Base-by-base conservation (phyloP, 2,113 vertebrate genomes). In the Marcusenius ussheri region DNA sequence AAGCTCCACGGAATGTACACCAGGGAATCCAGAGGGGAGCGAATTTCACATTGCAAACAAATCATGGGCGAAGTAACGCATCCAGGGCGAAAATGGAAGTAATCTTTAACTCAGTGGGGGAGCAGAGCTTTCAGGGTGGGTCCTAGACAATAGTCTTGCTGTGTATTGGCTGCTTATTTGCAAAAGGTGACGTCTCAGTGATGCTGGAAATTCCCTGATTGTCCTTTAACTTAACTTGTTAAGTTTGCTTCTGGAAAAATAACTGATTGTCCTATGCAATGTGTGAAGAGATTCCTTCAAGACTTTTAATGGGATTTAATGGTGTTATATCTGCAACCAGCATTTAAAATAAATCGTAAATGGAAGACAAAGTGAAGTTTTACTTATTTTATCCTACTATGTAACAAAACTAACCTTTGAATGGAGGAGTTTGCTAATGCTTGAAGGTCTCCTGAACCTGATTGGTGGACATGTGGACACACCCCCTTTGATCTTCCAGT, bases 31-130 rank as follows among this genome's bases (percentile, higher is more conserved):
- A 39, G 49, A 49, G 31, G n/a, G 50, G 85, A 56, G 50, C 50
- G 19, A 35, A 53, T 87, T 87, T 87, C 85, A 87, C 85, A 87
- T 35, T 31, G 85, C 50, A 53, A 87, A 53, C 85, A 87, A 87
- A 87, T 87, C 85, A 87, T 56, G 85, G n/a, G 50, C 47, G 31
- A 13, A 53, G 85, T 56, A 87, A 87, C 85, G 50, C 85, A 87
- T 87, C 85, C 7, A 19, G 17, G 62, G 49, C 31, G 85, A 87
- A 87, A 87, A 87, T 87, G 47, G 85, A 87, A 87, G 85, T 87
- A 53, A 87, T 87, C 85, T 87, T 56, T 87, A 56, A 87, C 85
- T 53, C 85, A 56, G 85, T 50, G n/a, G 85, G 85, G 85, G 50
- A 9, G 49, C 47, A 39, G 31, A 19, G n/a, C 50, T 53, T 53